Evolutionary conservation across 2,888 invertebrate genomes (phyloP).

Genomic region (Globia sparganii): DNA sequence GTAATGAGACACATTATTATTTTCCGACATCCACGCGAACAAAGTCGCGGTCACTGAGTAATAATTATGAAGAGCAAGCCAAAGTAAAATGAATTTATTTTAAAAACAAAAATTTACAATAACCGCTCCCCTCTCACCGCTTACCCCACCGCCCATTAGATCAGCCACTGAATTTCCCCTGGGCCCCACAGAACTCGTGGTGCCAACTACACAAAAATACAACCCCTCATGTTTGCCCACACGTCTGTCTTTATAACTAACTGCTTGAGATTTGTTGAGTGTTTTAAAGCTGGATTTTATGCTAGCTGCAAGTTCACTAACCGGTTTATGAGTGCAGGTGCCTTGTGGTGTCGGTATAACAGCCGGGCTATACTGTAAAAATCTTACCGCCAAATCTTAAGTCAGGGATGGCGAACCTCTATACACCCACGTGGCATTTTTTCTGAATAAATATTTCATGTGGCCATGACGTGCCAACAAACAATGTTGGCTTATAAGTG

Average conservation of each 20-base stretch:
- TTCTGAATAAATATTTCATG: no score
- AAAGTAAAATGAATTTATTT: constrained; percentile 17
- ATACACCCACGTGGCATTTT: no score
- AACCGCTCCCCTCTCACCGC: constrained; percentile 55
- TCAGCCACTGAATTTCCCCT: constrained; percentile 76
- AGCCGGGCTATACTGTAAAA: neutral
- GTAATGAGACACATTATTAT: no score
- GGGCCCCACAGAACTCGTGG: constrained; percentile 64
- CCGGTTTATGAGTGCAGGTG: constrained; percentile 13
- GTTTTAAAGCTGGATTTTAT: constrained; percentile 27
- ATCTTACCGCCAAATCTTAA: neutral
- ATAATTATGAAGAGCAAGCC: neutral
- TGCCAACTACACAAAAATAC: constrained; percentile 70
- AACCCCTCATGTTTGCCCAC: constrained; percentile 60
- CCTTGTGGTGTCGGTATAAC: neutral
- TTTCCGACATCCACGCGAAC: no score
- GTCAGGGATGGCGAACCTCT: no score
- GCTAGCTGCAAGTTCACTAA: constrained; percentile 14
- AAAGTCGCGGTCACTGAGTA: no score
- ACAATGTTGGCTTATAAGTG: no score
- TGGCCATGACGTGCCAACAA: no score
- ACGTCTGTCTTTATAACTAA: constrained; percentile 40
- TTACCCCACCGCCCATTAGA: constrained; percentile 70
- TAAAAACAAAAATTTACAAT: constrained; percentile 22
- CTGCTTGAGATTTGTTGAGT: constrained; percentile 36